Evolutionary conservation across 2,113 vertebrate species (phyloP).

Genomic region (Pteronura brasiliensis): DNA sequence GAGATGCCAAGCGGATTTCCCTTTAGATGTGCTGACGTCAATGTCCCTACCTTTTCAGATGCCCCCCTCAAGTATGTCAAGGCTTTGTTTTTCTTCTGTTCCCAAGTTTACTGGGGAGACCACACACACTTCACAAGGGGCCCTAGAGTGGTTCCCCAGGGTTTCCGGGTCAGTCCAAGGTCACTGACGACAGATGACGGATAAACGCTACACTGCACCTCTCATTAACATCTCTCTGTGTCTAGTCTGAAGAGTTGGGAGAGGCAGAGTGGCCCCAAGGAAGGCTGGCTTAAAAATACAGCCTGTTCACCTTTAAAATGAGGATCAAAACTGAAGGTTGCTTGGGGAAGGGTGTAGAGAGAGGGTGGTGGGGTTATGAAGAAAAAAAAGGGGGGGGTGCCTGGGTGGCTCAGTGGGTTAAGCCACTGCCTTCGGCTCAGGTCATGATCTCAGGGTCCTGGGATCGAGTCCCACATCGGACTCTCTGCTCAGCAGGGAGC

Average conservation of each 20-base stretch:
- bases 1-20: neutral
- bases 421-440: too few relatives aligned
- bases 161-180: neutral
- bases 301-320: neutral
- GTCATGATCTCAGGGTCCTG: too few relatives aligned
- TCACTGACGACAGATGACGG: neutral
- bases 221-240: neutral
- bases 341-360: too few relatives aligned
- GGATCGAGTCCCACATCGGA: too few relatives aligned
- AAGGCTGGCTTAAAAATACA: rapidly evolving
- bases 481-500: too few relatives aligned
- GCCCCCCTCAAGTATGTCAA: neutral
- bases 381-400: too few relatives aligned
- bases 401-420: too few relatives aligned
- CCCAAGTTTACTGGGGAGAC: neutral
- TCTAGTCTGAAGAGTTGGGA: neutral
- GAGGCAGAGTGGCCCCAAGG: neutral
- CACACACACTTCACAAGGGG: neutral
- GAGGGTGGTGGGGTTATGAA: too few relatives aligned
- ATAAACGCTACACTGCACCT: rapidly evolving
- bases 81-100: neutral
- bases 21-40: rapidly evolving
- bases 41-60: neutral
- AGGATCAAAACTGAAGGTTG: neutral
- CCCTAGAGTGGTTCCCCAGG: neutral